Evolutionary conservation across 1,140 invertebrate species (phyloP), one percentile per base, ranked within the genome.

Genomic region (Lucilia cuprina): DNA sequence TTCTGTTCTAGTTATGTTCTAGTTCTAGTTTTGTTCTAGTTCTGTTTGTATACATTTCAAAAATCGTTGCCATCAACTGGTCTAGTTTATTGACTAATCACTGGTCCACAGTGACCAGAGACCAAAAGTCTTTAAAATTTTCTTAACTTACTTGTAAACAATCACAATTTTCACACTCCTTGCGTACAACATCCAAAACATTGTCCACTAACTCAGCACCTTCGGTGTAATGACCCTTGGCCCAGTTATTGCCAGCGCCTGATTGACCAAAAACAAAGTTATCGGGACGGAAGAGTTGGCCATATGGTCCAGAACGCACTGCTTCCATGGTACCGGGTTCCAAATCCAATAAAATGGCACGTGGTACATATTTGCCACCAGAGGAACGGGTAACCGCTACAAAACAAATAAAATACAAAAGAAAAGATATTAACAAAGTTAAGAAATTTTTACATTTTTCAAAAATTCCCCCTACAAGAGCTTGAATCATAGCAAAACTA

Each of bases 171-270:
- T 96, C 96, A 49, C 94, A 93, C 91, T 97, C 96, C 88, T 94
- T 95, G 75, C 96, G 93, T 1, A 97, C 94, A 14, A 96, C 95
- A 89, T 97, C 96, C 41, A 97, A 90, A 2, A 96, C 95, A 50
- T 94, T 93, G 88, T 97, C 96, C 2, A 96, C 94, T 70, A 95
- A 86, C 86, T 96, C 96, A 13, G 96, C 96, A 1, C 96, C 94
- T 87, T 93, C 93, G 19, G 95, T 96, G 91, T 96, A 96, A 87
- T 96, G 95, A 5, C 96, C 96, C 88, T 96, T 96, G 35, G 95
- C 90, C 90, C 90, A 91, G 84, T 91, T 91, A 83, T 91, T 91
- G 21, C 90, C 90, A 19, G 90, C 90, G 8, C 90, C 90, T 93
- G 93, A 93, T 86, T 94, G 94, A 0, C 94, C 94, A 85, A 94